phyloP scores from a whole-genome alignment of 2,113 vertebrate genomes.

The Halcyon senegalensis region DNA sequence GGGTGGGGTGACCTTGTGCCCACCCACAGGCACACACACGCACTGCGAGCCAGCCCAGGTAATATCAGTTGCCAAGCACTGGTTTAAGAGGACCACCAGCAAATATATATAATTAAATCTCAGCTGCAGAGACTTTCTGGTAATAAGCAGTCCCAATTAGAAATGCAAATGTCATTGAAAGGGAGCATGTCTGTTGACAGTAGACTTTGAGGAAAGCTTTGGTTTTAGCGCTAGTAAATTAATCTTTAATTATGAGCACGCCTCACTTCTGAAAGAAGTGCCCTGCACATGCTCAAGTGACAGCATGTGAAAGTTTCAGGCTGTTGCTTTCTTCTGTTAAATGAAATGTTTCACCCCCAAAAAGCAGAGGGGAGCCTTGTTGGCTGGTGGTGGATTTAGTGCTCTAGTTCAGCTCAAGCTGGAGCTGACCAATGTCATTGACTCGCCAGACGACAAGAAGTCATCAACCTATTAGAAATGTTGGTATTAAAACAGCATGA shows the following conservation, averaged over 20 bases:
- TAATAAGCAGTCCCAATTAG: constrained; percentile 54
- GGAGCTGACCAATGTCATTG: neutral
- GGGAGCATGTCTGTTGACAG: constrained; percentile 50
- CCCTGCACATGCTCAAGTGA: neutral
- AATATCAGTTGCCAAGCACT: neutral
- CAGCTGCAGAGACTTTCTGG: constrained; percentile 26
- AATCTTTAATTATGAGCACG: constrained; percentile 44
- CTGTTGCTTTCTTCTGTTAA: neutral
- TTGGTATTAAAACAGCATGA: neutral
- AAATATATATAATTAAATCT: constrained; percentile 22
- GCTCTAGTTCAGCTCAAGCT: neutral
- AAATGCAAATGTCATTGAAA: constrained; percentile 57
- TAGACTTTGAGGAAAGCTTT: constrained; percentile 49
- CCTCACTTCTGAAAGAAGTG: neutral
- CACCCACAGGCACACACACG: neutral
- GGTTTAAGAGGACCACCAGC: constrained; percentile 5
- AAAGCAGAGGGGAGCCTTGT: neutral
- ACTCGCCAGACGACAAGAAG: neutral
- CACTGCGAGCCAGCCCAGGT: neutral
- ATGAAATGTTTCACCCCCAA: neutral
- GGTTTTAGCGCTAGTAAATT: constrained; percentile 43
- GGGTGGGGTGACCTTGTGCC: neutral
- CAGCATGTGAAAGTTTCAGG: neutral
- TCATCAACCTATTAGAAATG: neutral
- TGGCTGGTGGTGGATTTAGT: neutral